Base-by-base conservation (phyloP, 2,888 invertebrate species). In the Pterostichus madidus region DNA sequence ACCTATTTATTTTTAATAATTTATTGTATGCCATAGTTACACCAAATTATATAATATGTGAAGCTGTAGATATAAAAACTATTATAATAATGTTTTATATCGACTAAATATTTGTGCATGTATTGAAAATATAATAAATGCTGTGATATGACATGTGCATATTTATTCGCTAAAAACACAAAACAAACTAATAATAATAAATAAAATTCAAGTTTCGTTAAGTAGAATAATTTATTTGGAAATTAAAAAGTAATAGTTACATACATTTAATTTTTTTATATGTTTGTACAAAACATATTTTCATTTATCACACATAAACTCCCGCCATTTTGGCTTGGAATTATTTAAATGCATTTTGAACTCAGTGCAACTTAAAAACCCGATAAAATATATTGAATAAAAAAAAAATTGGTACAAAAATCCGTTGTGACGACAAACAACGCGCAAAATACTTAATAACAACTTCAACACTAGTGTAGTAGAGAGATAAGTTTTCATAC, bases 181-280 rank as follows among this genome's bases (percentile, higher is more conserved):
- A 11, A 13, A 5, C 52, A 11, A 52, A 10, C 10, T 2, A 52
- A 52, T 35, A 64, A 13, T 64, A 11, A 61, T 8, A 61, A 61
- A 3, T 35, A n/a, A 64, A 64, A 64, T 13, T 13, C 35, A 64
- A 10, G 17, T 13, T 24, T 17, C 56, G 32, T 64, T 64, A 71
- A 71, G 68, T 81, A 81, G 81, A 81, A 81, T 81, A 81, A 81
- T 81, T 81, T 81, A 81, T 81, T 81, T 80, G 44, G 59, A 81
- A 81, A 75, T 68, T 61, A 80, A 56, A 80, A 80, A 35, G 39
- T 73, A 80, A 81, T 81, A 81, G 75, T 81, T 81, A 81, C 81
- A 81, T 81, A 81, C 81, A 81, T 64, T 39, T 7, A 39, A 24
- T 24, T 39, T 71, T 80, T 61, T 80, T 46, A 71, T 75, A 81